Evolutionary conservation across 2,113 vertebrate species (phyloP).

Genomic region (Ranitomeya variabilis): DNA sequence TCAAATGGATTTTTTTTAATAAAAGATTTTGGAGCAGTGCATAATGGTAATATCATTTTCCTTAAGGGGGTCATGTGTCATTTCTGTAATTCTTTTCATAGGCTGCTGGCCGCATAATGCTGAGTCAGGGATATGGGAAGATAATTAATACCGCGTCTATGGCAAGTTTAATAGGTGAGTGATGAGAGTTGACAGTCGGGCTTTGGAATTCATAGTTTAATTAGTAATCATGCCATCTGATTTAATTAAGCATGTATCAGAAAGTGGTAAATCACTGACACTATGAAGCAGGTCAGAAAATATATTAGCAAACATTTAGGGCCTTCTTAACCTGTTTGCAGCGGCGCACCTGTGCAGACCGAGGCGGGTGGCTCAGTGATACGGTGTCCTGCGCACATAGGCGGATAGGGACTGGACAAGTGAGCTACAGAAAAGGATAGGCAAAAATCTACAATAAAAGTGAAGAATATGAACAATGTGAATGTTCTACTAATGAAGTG

Average conservation of each 20-base stretch:
- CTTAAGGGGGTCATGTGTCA: conserved; percentile 75
- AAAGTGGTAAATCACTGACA: conserved; percentile 73
- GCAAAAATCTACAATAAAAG: neutral
- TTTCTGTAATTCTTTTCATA: conserved; percentile 84
- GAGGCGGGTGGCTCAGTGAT: neutral
- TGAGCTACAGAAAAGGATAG: no score
- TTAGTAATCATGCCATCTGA: conserved; percentile 71
- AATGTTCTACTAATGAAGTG: no score
- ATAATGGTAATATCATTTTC: conserved; percentile 67
- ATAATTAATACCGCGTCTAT: conserved; percentile 96
- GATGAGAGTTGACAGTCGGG: conserved; percentile 79
- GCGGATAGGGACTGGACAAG: no score
- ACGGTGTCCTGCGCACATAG: neutral
- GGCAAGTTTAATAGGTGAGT: conserved; percentile 96
- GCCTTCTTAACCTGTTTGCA: neutral
- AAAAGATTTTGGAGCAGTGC: conserved; percentile 65
- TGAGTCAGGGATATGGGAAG: conserved; percentile 92
- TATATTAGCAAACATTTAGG: conserved; percentile 73
- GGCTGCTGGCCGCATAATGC: conserved; percentile 89
- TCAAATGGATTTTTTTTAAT: neutral
- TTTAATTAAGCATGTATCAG: conserved; percentile 69
- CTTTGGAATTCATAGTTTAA: conserved; percentile 78
- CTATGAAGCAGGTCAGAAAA: conserved; percentile 66
- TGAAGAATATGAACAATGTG: no score
- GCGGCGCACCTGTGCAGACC: conserved; percentile 24